Evolutionary conservation across 2,888 invertebrate species (phyloP), one percentile per base, ranked within the genome.

Genomic region (Ethmia dodecea): DNA sequence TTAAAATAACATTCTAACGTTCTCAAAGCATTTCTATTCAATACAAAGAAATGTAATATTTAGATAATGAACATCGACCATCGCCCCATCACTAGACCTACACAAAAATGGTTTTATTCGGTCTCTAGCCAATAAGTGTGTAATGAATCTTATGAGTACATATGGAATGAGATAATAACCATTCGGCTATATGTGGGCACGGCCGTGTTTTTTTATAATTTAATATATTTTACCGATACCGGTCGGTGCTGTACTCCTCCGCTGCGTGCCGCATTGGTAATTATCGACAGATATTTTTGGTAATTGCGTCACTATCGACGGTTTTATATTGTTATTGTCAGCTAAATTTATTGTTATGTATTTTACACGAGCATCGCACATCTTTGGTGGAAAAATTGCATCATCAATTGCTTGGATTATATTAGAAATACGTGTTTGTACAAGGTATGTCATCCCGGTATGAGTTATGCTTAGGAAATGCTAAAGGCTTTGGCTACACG

Each of bases 81-180:
- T 1, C 1, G 5, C 26, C 38, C 31, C 73, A 55, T 48, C 77
- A 63, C 73, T 79, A 67, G 31, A 22, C 11, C 30, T 48, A 59
- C 55, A 75, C 73, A 71, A 71, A 80, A 77, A 80, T 79, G 73
- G 76, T 78, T 74, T 68, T 75, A 77, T 79, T 70, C 72, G 65
- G 61, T 71, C 64, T 78, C 74, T 73, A 74, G 70, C 74, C 75
- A 75, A 79, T 79, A 76, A 75, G 73, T 76, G 73, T 69, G 83
- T 77, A 84, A 86, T 84, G 83, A 83, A 80, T 81, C 76, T 71
- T 68, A 60, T 65, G 70, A 74, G 78, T 84, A 79, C 76, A 64
- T 32, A 24, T 65, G 66, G 64, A 68, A 67, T 67, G 65, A 73
- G 71, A 78, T 81, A 80, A 80, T 74, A 70, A 67, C 72, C 60